phyloP scores from a whole-genome alignment of 2,888 invertebrate genomes.

The Trypoxylon attenuatum region DNA sequence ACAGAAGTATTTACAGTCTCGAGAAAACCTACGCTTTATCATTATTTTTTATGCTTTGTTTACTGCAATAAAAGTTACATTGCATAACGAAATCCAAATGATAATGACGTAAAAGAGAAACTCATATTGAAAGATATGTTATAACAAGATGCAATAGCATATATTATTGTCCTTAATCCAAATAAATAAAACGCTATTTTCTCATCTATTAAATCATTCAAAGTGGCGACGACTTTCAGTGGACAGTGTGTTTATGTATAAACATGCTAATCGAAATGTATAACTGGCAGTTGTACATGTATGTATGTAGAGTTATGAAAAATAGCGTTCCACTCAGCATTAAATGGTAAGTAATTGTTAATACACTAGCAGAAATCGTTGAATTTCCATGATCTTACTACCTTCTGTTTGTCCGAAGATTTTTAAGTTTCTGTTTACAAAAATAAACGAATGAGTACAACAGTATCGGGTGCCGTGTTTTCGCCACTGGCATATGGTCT shows the following conservation, averaged over 20 bases:
- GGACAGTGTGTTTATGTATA: too few species aligned
- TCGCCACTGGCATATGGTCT: too few species aligned
- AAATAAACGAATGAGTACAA: too few species aligned
- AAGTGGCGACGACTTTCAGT: not conserved
- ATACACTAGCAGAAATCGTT: conserved; percentile 31
- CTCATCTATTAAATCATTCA: conserved; percentile 4
- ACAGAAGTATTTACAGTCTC: conserved; percentile 7
- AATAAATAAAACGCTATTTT: conserved; percentile 14
- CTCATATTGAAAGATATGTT: not conserved
- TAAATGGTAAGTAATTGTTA: conserved; percentile 23
- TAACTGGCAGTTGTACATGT: conserved; percentile 36
- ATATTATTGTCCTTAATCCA: conserved; percentile 38
- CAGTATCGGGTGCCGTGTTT: too few species aligned
- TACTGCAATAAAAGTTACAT: conserved; percentile 3
- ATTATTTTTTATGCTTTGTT: not conserved
- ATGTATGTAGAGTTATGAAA: conserved; percentile 21
- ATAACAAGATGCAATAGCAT: conserved; percentile 2
- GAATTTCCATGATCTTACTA: conserved; percentile 33
- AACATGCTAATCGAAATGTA: conserved; percentile 17
- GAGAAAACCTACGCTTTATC: not conserved
- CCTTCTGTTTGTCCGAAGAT: conserved; percentile 20
- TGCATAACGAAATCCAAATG: conserved; percentile 1
- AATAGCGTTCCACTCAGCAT: conserved; percentile 9
- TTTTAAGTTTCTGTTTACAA: not conserved
- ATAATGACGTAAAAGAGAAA: not conserved